Evolutionary conservation across 1,140 invertebrate genomes (phyloP).

Genomic region (Dryas iulia): DNA sequence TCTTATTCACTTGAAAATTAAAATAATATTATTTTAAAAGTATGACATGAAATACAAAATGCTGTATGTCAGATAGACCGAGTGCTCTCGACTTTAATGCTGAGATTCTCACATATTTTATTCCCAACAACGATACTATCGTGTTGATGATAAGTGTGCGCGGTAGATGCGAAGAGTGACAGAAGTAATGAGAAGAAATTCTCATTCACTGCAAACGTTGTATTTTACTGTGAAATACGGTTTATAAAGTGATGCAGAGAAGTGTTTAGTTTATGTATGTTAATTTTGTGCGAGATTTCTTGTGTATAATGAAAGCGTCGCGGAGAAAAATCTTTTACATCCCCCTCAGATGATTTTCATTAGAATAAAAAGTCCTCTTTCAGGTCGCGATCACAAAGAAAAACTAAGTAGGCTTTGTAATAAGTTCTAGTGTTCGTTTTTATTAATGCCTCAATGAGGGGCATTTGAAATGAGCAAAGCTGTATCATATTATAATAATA

Average conservation of each 20-base stretch:
- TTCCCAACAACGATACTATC: slow-evolving; percentile 42
- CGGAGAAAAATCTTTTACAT: slow-evolving; percentile 16
- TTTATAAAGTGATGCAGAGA: slow-evolving; percentile 26
- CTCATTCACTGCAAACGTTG: slow-evolving; percentile 38
- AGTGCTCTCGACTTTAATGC: slow-evolving; percentile 33
- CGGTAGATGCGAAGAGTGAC: slow-evolving; percentile 39
- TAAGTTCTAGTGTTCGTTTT: slow-evolving; percentile 24
- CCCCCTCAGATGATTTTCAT: slow-evolving; percentile 21
- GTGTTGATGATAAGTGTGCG: slow-evolving; percentile 45
- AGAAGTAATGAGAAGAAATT: slow-evolving; percentile 43
- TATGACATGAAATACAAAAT: slow-evolving; percentile 17
- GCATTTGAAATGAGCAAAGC: slow-evolving; percentile 1
- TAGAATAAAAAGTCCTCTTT: slow-evolving; percentile 25
- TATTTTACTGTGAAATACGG: slow-evolving; percentile 29
- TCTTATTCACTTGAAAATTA: not conserved
- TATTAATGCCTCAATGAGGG: slow-evolving; percentile 13
- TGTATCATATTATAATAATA: not conserved
- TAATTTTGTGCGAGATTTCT: slow-evolving; percentile 23
- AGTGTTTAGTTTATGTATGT: slow-evolving; percentile 26
- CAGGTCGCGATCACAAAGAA: slow-evolving; percentile 16
- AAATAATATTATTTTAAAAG: slow-evolving; percentile 20
- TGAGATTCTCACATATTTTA: slow-evolving; percentile 46
- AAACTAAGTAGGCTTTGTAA: slow-evolving; percentile 27
- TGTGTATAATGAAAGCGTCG: slow-evolving; percentile 21
- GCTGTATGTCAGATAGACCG: slow-evolving; percentile 13